Percentiles rank a stretch among this genome's conserved stretches.
These are phyloP conservation scores for Calephelis virginiensis DNA, from an alignment of 1,140 invertebrate species.

Conservation along the genomic window DNA sequence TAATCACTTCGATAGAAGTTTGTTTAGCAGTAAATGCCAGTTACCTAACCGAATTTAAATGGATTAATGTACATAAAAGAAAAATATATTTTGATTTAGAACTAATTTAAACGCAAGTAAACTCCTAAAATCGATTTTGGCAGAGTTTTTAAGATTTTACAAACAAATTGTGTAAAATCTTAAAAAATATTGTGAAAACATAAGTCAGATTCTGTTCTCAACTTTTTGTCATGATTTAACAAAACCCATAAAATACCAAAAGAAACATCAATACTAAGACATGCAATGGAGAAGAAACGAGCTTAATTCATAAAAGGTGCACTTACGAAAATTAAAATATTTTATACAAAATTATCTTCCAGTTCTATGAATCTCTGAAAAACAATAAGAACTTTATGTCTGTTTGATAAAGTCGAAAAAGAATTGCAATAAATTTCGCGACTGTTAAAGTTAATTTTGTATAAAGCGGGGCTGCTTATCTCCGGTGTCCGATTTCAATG, in stretches of 20 bases:
- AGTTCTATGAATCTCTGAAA: too few species aligned
- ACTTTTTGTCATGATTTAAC: conserved; percentile 15
- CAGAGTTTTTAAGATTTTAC: too few species aligned
- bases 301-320: conserved; percentile 63
- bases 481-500: conserved; percentile 75
- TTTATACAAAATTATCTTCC: conserved; percentile 43
- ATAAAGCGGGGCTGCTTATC: conserved; percentile 60
- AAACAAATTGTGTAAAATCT: too few species aligned
- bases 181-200: not conserved
- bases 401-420: conserved; percentile 39
- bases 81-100: too few species aligned
- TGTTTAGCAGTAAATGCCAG: too few species aligned
- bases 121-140: too few species aligned
- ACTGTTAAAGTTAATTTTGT: conserved; percentile 50
- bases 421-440: conserved; percentile 29
- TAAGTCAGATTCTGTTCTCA: conserved; percentile 2
- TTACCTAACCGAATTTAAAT: too few species aligned
- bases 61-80: too few species aligned
- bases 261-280: conserved; percentile 25
- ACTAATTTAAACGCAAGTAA: too few species aligned
- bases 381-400: not conserved
- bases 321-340: conserved; percentile 72
- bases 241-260: conserved; percentile 5
- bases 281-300: conserved; percentile 48
- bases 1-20: too few species aligned